Base-by-base conservation (phyloP, 2,797 vertebrate species). In the Rhadinocentrus ornatus region DNA sequence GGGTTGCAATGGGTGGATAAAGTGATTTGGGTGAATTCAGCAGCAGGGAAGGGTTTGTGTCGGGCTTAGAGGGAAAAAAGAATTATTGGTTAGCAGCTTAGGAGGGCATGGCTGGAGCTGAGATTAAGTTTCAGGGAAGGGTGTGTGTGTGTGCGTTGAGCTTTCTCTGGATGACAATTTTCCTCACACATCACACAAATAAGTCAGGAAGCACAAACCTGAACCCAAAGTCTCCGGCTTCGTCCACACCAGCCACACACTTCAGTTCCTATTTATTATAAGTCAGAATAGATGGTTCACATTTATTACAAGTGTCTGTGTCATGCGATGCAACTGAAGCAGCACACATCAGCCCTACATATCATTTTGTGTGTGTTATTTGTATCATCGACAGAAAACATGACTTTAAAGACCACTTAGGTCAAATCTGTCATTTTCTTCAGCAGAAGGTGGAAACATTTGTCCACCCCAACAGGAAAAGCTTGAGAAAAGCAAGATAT, bases 21-120 rank as follows among this genome's bases (percentile, higher is more conserved):
- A 73, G 75, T 73, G 68, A 80, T 71, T 74, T 74, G 62, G 78
- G 65, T 69, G 80, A 85, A 76, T 78, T 74, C 56, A 71, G 53
- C 55, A 71, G 75, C 44, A 67, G 85, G 74, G 75, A 61, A 50
- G 67, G 60, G 71, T 71, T 67, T 76, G 52, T 54, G 48, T 12
- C 1, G 1, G 31, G 41, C 24, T 71, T 27, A 71, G 62, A 68
- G 48, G 65, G 66, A 62, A 53, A 57, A 67, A 81, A 60, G 65
- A 66, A 75, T 74, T 65, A 73, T 65, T 73, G 65, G 78, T 75
- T 64, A 79, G 66, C 0, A 13, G 13, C 50, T 71, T 39, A 39
- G 67, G 62, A 65, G 58, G 70, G 44, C 18, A 27, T 2, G 13
- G 16, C 31, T 18, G 56, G 55, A 35, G 20, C 24, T 52, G 18